Percentiles rank a stretch among this genome's conserved stretches.
Conservation (phyloP, 2,888 invertebrate species). For the Orchesellides sinensis region DNA sequence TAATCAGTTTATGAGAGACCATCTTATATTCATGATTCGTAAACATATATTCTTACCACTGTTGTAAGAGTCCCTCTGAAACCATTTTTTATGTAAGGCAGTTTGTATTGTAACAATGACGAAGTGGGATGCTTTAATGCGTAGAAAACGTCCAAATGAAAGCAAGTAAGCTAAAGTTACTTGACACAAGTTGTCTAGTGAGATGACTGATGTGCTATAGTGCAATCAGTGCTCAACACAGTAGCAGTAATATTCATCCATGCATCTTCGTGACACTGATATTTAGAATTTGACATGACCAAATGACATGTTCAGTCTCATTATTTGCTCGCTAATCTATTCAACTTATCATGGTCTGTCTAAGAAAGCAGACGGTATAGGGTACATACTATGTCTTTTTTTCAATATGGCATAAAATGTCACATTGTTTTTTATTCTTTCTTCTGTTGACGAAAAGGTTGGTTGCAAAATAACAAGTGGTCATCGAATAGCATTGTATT, state of each 20-base stretch:
- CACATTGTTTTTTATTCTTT: not conserved
- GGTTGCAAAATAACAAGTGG: no score
- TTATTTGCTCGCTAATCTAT: slow-evolving; percentile 13
- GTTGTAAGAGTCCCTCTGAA: no score
- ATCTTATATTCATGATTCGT: no score
- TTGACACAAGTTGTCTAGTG: not conserved
- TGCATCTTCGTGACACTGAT: slow-evolving; percentile 11
- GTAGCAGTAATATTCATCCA: not conserved
- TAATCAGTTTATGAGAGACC: no score
- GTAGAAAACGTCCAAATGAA: not conserved
- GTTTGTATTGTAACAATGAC: not conserved
- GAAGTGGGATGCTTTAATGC: not conserved
- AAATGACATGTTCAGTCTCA: slow-evolving; percentile 18
- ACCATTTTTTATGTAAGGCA: not conserved
- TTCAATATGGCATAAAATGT: not conserved
- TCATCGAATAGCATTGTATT: no score
- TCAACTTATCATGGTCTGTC: slow-evolving; percentile 10
- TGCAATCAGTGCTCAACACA: not conserved
- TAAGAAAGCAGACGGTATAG: not conserved
- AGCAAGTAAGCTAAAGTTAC: not conserved
- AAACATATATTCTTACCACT: no score
- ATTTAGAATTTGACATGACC: slow-evolving; percentile 11
- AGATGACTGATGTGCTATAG: not conserved
- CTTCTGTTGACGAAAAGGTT: no score
- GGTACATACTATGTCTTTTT: not conserved